A percentile compares a stretch with the other conserved stretches of the same genome.
Conservation (phyloP, 2,113 vertebrate species). For the Phycodurus eques region DNA sequence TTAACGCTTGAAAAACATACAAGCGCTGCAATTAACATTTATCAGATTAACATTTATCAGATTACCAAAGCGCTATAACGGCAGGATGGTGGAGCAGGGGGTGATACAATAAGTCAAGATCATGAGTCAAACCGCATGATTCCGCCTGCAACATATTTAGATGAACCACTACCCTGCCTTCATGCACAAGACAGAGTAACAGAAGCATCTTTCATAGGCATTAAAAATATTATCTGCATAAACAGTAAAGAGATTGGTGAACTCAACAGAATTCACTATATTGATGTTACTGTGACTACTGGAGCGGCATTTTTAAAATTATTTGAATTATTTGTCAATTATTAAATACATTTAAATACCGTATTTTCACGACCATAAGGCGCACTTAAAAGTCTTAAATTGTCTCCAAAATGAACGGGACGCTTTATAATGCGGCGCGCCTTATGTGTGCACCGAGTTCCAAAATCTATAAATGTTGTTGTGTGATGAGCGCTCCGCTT, state of each 20-base stretch:
- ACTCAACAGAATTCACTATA: background rate
- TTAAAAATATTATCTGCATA: background rate
- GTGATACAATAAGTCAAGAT: slow-evolving; percentile 37
- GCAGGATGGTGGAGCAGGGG: slow-evolving; percentile 13
- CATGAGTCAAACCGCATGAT: slow-evolving; percentile 38
- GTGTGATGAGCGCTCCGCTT: too few relatives aligned
- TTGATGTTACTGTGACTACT: background rate
- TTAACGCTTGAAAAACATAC: slow-evolving; percentile 61
- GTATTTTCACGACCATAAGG: too few relatives aligned
- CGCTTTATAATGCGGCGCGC: too few relatives aligned
- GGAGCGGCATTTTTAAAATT: background rate
- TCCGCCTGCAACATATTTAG: slow-evolving; percentile 31
- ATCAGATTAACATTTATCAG: slow-evolving; percentile 62
- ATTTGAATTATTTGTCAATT: too few relatives aligned
- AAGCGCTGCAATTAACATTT: slow-evolving; percentile 56
- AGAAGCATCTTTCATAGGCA: background rate
- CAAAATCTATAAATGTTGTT: too few relatives aligned
- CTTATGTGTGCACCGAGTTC: too few relatives aligned
- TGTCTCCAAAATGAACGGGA: too few relatives aligned
- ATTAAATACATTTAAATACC: too few relatives aligned
- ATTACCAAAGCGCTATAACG: slow-evolving; percentile 57
- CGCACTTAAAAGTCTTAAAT: too few relatives aligned
- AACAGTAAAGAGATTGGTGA: background rate
- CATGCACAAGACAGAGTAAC: background rate
- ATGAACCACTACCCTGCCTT: slow-evolving; percentile 2